These are phyloP conservation scores for Aselliscus stoliczkanus DNA, from an alignment of 2,797 vertebrate genomes.

Conservation along the genomic window DNA sequence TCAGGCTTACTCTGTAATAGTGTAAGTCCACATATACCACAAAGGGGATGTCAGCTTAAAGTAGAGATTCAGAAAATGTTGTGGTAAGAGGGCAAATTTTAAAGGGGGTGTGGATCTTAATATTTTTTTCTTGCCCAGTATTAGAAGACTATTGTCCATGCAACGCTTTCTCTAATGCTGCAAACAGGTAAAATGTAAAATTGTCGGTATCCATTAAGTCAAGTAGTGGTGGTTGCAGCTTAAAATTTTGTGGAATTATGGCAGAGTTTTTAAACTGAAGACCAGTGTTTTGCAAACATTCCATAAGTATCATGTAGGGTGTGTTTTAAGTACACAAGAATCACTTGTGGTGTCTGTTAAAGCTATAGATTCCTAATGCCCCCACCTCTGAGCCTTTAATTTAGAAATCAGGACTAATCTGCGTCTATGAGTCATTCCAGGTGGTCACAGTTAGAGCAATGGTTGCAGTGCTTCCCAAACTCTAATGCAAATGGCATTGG, in stretches of 20 bases:
- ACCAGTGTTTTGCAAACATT: neutral
- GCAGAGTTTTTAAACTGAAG: neutral
- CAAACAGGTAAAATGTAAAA: neutral
- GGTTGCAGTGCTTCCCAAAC: neutral
- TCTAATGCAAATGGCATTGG: accelerated
- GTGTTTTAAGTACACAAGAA: neutral
- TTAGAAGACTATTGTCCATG: neutral
- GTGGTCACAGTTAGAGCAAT: neutral
- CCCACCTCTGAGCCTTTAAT: neutral
- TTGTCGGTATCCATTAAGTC: neutral
- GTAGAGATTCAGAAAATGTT: neutral
- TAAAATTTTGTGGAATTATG: neutral
- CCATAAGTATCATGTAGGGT: accelerated
- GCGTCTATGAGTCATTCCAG: neutral
- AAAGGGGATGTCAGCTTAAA: neutral
- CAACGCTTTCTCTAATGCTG: neutral
- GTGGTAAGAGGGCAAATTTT: neutral
- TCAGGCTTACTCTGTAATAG: neutral
- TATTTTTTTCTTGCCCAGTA: neutral
- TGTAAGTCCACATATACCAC: neutral
- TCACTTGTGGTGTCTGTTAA: neutral
- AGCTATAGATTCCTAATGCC: neutral
- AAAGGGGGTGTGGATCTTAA: neutral
- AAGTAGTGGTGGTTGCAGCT: neutral
- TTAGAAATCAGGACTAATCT: neutral